phyloP scores from a whole-genome alignment of 2,888 invertebrate genomes.

The Cataglyphis livida region DNA sequence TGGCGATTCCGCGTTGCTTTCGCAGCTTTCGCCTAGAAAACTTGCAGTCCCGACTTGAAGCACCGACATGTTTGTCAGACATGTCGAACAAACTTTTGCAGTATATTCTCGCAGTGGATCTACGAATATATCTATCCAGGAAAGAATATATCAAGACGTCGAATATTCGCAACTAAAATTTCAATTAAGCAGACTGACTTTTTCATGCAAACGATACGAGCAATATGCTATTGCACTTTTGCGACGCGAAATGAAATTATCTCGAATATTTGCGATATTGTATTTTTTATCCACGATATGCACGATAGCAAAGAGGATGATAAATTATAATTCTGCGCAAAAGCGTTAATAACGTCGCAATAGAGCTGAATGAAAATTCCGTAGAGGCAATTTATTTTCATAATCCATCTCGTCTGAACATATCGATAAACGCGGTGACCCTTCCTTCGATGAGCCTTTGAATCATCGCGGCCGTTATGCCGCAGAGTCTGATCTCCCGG shows the following conservation, averaged over 20 bases:
- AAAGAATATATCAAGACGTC: slow-evolving; percentile 48
- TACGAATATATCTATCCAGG: neutral
- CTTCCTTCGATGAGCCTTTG: neutral
- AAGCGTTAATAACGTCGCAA: neutral
- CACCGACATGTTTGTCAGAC: slow-evolving; percentile 60
- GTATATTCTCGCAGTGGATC: slow-evolving; percentile 54
- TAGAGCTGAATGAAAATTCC: slow-evolving; percentile 18
- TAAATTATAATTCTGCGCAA: slow-evolving; percentile 4
- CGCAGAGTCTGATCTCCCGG: slow-evolving; percentile 68
- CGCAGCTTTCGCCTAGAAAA: slow-evolving; percentile 76
- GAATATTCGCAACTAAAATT: slow-evolving; percentile 45
- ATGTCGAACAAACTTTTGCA: slow-evolving; percentile 65
- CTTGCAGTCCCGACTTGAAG: slow-evolving; percentile 71
- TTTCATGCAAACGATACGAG: neutral
- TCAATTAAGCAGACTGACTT: slow-evolving; percentile 38
- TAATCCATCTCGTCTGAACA: slow-evolving; percentile 16
- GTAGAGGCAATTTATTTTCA: slow-evolving; percentile 25
- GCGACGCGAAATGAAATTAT: neutral
- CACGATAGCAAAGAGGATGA: neutral
- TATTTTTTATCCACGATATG: neutral
- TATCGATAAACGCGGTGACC: slow-evolving; percentile 58
- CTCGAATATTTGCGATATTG: neutral
- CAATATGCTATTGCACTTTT: neutral
- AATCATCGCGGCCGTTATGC: slow-evolving; percentile 45
- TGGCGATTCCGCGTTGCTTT: slow-evolving; percentile 82